Evolutionary conservation across 2,113 vertebrate species (phyloP).

Genomic region (Aix galericulata): DNA sequence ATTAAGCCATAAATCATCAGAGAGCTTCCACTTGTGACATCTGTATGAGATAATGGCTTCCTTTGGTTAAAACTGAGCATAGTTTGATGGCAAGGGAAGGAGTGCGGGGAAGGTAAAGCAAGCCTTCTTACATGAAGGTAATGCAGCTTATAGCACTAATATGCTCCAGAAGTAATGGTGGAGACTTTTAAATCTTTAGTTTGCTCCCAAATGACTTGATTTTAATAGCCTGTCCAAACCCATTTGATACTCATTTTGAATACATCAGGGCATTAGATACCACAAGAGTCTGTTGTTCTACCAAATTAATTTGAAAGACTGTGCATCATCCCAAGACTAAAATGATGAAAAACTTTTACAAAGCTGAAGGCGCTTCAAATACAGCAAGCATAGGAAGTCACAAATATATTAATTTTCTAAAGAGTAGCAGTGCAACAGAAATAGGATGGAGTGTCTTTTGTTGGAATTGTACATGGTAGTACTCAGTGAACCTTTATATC

Average conservation of each 20-base stretch:
- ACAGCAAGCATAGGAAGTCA: background rate
- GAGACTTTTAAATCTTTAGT: background rate
- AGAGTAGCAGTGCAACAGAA: background rate
- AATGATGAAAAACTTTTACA: background rate
- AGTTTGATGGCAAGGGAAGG: background rate
- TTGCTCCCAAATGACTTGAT: background rate
- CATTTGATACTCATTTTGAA: background rate
- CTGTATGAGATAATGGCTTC: background rate
- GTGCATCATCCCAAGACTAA: slow-evolving; percentile 1
- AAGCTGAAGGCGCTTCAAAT: background rate
- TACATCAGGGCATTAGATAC: background rate
- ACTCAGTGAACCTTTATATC: background rate
- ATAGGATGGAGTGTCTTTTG: background rate
- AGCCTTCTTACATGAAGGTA: background rate
- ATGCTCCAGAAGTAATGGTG: background rate
- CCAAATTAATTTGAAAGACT: slow-evolving; percentile 15
- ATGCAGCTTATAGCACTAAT: background rate
- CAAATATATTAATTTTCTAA: background rate
- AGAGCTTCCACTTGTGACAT: background rate
- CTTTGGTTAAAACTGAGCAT: background rate
- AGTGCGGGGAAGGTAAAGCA: background rate
- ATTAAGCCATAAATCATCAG: background rate
- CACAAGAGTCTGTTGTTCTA: background rate
- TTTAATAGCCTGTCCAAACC: slow-evolving; percentile 24
- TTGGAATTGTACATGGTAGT: background rate